Evolutionary conservation across 2,113 vertebrate species (phyloP).

Genomic region (Macrotis lagotis): DNA sequence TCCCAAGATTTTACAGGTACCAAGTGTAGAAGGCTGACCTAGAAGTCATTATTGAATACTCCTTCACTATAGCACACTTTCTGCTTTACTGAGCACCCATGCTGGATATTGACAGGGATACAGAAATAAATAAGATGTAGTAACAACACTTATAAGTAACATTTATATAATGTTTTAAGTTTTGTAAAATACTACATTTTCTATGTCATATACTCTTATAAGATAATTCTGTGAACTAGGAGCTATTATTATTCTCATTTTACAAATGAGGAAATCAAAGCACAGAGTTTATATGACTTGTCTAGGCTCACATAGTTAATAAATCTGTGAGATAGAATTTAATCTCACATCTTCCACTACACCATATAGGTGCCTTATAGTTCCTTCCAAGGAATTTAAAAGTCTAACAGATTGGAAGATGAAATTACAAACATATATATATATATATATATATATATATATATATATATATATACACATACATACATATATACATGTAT

Average conservation of each 20-base stretch:
- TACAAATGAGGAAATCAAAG: no score
- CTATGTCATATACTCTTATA: not conserved
- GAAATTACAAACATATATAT: no score
- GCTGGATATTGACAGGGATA: not conserved
- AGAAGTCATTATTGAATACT: not conserved
- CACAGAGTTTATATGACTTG: no score
- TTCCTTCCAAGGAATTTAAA: not conserved
- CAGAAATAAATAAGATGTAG: not conserved
- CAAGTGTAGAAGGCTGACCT: not conserved
- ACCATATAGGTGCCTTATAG: not conserved
- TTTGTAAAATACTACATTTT: not conserved
- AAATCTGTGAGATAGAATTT: not conserved
- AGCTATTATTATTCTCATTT: no score
- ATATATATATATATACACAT: no score
- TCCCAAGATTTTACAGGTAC: not conserved
- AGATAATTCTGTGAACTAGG: not conserved
- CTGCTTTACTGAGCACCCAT: not conserved
- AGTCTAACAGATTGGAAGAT: not conserved
- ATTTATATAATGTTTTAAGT: not conserved
- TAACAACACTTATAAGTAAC: not conserved
- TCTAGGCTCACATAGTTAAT: not conserved
- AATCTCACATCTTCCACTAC: not conserved
- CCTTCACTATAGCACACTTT: not conserved
- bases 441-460: no score
- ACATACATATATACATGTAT: no score